These are phyloP conservation scores for Vulpes vulpes DNA, from an alignment of 2,113 vertebrate genomes.

Conservation along the genomic window DNA sequence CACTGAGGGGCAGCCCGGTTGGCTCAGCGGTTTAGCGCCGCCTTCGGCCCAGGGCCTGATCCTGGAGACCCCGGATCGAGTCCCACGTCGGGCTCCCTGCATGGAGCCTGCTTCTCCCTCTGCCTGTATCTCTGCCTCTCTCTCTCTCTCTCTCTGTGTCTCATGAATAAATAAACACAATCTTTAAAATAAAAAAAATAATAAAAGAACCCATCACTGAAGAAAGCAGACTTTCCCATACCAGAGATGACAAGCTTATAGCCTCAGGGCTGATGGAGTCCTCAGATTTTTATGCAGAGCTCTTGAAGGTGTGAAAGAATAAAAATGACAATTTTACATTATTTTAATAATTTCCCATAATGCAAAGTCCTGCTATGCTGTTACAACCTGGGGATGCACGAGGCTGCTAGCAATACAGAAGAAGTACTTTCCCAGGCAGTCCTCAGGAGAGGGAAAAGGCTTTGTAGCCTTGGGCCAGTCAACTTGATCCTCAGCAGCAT, in stretches of 20 bases:
- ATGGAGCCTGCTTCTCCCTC: too few relatives aligned
- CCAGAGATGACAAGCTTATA: rapidly evolving
- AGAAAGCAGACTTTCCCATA: neutral
- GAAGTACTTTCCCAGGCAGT: neutral
- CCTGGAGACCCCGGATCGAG: too few relatives aligned
- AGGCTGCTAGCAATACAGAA: neutral
- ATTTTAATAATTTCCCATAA: neutral
- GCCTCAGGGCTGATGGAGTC: neutral
- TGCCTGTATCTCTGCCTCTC: too few relatives aligned
- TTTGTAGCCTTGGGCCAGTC: neutral
- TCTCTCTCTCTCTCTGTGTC: too few relatives aligned
- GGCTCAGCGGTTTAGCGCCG: too few relatives aligned
- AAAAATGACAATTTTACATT: neutral
- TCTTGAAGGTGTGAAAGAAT: neutral
- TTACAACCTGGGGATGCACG: neutral
- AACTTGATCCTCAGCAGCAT: neutral
- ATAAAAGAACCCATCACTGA: neutral
- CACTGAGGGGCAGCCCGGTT: too few relatives aligned
- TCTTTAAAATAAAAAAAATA: too few relatives aligned
- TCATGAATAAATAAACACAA: too few relatives aligned
- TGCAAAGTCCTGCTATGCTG: neutral
- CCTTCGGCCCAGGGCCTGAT: too few relatives aligned
- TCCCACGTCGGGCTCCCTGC: too few relatives aligned
- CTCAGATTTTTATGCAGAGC: neutral
- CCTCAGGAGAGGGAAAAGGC: neutral